Evolutionary conservation across 2,888 invertebrate species (phyloP), one percentile per base, ranked within the genome.

Genomic region (Phlogophora meticulosa): DNA sequence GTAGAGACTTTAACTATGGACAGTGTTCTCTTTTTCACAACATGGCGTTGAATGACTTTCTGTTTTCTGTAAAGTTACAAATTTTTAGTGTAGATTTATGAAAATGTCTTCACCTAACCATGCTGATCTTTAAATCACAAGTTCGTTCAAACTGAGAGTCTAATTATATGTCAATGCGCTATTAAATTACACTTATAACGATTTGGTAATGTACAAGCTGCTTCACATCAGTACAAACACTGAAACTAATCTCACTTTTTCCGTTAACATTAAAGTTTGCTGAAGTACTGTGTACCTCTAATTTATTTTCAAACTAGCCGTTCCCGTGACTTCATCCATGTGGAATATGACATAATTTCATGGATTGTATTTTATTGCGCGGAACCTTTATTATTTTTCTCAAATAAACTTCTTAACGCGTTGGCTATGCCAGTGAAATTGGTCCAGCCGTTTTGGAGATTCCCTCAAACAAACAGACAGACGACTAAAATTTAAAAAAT

Each of bases 91-190:
- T 11, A 38, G 4, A 15, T 46, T 43, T 43, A 34, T 24, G 20
- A 24, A 17, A 43, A 51, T 42, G n/a, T 64, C 34, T 17, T n/a
- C 20, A 52, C 42, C 15, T 57, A 32, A 17, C 11, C 10, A 46
- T 32, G 40, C 38, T 56, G 42, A n/a, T n/a, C n/a, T 64, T 71
- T 7, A 71, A 38, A 64, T 71, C 42, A 22, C 10, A 22, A 40
- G 10, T 40, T 42, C 7, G 34, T 20, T 36, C 13, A 40, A 46
- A 66, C 10, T 4, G 34, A 20, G 42, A 56, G 42, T 66, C 56
- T 13, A 55, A 56, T 66, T 56, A 34, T 17, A 55, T 65, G 34
- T 42, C 55, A 4, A 48, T 24, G 20, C 17, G 22, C 34, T 28
- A 57, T 42, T 22, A 66, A 57, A 13, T 48, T 15, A 7, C 48